Base-by-base conservation (phyloP, 1,140 invertebrate species). In the Zaprionus ghesquierei region DNA sequence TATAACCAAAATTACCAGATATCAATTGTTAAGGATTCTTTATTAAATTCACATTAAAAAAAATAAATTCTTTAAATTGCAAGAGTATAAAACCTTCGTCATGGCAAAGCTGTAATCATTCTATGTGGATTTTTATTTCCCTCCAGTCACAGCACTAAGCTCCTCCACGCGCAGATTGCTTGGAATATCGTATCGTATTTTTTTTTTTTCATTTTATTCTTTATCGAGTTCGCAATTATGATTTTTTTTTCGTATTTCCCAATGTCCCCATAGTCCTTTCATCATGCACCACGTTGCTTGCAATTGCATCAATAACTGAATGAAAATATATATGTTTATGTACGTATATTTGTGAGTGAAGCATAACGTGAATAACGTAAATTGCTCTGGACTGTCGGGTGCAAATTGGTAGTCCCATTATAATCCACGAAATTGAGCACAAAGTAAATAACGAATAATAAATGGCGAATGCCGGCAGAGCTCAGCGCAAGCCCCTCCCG, bases 351-450 rank as follows among this genome's bases (percentile, higher is more conserved):
- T n/a, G n/a, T n/a, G n/a, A n/a, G n/a, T 8, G 5, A 5, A 13
- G 27, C 9, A 2, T 41, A 41, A 8, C n/a, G 6, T 8, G n/a
- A 29, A 29, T 29, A 29, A 29, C 6, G 13, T 6, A 46, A 46
- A 46, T 46, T 22, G 18, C n/a, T n/a, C n/a, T n/a, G n/a, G n/a
- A n/a, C n/a, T n/a, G 41, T 46, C 18, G 41, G 9, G 53, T n/a
- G n/a, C n/a, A n/a, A n/a, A n/a, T n/a, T n/a, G n/a, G 50, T 56
- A 73, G 59, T 62, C 33, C 25, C 59, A 44, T 15, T 64, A 80
- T 76, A 65, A 65, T 62, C 72, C 72, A 71, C 38, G 60, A 58
- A 79, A 81, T 76, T 61, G 44, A 49, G 55, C 62, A 55, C 60
- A 79, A 63, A 63, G 72, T 74, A 62, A 79, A 69, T 63, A 74